phyloP scores from a whole-genome alignment of 1,140 invertebrate genomes.

The Thaumatotibia leucotreta region DNA sequence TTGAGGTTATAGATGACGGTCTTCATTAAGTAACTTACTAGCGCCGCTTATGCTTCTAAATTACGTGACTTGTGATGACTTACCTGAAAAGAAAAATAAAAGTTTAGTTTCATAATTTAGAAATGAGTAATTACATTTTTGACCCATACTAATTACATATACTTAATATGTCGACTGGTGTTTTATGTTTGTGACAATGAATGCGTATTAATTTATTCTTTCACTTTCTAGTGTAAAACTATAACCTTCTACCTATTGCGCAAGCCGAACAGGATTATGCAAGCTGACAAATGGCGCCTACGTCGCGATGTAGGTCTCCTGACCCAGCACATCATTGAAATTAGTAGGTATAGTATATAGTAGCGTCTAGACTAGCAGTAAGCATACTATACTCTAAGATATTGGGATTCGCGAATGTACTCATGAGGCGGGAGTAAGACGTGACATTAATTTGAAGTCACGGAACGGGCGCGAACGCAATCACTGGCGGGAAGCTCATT shows the following conservation, averaged over 20 bases:
- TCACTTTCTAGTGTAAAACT: background rate
- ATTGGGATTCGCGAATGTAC: constrained; percentile 9
- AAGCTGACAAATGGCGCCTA: constrained; percentile 4
- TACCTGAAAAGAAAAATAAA: constrained; percentile 23
- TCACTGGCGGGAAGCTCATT: constrained; percentile 63
- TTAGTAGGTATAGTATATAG: background rate
- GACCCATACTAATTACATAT: background rate
- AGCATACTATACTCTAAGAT: background rate
- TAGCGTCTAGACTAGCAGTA: background rate
- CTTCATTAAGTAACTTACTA: constrained; percentile 6
- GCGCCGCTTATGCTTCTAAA: background rate
- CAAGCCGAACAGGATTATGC: background rate
- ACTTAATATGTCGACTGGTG: background rate
- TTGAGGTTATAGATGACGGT: background rate
- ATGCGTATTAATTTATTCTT: constrained; percentile 8
- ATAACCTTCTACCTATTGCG: constrained; percentile 12
- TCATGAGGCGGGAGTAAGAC: constrained; percentile 27
- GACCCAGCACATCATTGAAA: background rate
- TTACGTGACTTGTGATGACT: background rate
- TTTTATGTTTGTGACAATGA: background rate
- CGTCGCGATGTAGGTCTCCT: background rate
- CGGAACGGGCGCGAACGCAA: constrained; percentile 56
- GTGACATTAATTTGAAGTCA: constrained; percentile 54
- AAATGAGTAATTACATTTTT: background rate
- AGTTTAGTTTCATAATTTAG: constrained; percentile 4